Conservation (phyloP, 2,797 vertebrate species). For the Notolepis coatsorum region DNA sequence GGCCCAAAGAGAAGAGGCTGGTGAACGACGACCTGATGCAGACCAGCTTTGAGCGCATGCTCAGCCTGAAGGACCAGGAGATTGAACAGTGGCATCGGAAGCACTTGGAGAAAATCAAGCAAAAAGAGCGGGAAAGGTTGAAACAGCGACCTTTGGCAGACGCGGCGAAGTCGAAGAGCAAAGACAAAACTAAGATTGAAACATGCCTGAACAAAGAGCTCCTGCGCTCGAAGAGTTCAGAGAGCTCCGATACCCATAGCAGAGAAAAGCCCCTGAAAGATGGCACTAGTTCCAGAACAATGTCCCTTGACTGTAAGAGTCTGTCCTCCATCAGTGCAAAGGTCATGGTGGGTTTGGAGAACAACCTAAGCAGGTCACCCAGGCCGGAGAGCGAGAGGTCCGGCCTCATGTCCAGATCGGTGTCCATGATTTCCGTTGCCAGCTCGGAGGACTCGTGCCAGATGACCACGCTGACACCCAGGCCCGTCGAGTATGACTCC, state of each 20-base stretch:
- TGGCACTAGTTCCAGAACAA: conserved; percentile 80
- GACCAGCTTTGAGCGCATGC: conserved; percentile 99
- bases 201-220: conserved; percentile 89
- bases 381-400: conserved; percentile 90
- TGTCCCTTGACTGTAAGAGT: conserved; percentile 90
- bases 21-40: conserved; percentile 99
- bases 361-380: conserved; percentile 88
- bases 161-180: conserved; percentile 86
- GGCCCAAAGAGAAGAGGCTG: conserved; percentile 95
- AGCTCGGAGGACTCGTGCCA: conserved; percentile 97
- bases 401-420: conserved; percentile 90
- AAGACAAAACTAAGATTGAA: conserved; percentile 87
- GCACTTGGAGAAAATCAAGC: conserved; percentile 98
- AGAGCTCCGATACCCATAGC: conserved; percentile 82
- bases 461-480: conserved; percentile 87
- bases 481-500: conserved; percentile 90
- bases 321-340: conserved; percentile 79
- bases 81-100: conserved; percentile 99
- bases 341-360: conserved; percentile 85
- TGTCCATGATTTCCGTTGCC: conserved; percentile 92
- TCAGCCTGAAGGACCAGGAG: conserved; percentile 97
- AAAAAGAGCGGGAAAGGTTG: conserved; percentile 95
- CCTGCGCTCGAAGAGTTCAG: conserved; percentile 92
- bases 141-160: conserved; percentile 89
- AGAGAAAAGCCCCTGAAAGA: conserved; percentile 90